These are phyloP conservation scores for Pollenia amentaria DNA, from an alignment of 2,888 invertebrate genomes.

Conservation along the genomic window DNA sequence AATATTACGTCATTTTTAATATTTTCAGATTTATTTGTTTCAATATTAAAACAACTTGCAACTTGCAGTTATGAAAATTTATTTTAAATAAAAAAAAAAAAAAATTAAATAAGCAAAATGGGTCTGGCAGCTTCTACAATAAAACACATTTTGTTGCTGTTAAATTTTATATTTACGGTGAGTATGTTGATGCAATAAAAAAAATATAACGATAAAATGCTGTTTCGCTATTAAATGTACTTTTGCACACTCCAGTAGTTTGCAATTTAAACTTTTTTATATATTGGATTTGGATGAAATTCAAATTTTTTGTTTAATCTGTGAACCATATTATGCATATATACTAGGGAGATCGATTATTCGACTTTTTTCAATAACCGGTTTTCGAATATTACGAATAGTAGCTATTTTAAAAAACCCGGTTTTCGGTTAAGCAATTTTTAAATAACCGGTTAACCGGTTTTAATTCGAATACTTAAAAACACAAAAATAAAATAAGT, in stretches of 20 bases:
- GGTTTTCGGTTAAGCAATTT: too few species aligned
- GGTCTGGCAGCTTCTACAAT: conserved; percentile 79
- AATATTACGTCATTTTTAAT: conserved; percentile 59
- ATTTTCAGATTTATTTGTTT: conserved; percentile 12
- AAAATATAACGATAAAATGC: neutral
- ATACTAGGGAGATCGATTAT: too few species aligned
- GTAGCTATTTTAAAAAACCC: too few species aligned
- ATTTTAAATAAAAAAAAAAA: neutral
- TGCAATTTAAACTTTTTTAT: too few species aligned
- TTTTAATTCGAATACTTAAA: too few species aligned
- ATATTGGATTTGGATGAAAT: neutral
- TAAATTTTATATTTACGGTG: conserved; percentile 81
- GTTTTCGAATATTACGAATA: too few species aligned
- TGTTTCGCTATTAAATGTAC: neutral
- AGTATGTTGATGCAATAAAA: conserved; percentile 72
- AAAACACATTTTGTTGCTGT: conserved; percentile 80
- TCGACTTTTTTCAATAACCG: too few species aligned
- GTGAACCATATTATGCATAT: too few species aligned
- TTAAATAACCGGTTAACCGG: too few species aligned
- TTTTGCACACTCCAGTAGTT: neutral
- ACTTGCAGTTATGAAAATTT: conserved; percentile 35
- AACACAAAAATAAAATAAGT: too few species aligned
- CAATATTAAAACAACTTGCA: conserved; percentile 19
- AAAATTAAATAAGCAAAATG: conserved; percentile 75
- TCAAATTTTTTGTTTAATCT: neutral